Percentiles rank a stretch among this genome's conserved stretches.
These are phyloP conservation scores for Drosophila bocqueti DNA, from an alignment of 1,140 invertebrate genomes.

Conservation along the genomic window DNA sequence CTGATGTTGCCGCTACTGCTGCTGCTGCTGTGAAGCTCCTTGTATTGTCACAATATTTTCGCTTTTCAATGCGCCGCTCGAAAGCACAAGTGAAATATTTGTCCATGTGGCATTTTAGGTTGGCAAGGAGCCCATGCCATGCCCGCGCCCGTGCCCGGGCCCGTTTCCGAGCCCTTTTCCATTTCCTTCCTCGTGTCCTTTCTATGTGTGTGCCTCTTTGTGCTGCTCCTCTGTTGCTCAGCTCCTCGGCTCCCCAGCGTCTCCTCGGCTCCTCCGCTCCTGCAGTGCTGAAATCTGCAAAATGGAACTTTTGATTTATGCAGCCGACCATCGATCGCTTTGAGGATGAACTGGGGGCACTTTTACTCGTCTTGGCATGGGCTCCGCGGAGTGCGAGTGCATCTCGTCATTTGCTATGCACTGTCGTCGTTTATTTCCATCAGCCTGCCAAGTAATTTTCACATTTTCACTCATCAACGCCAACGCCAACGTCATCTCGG, in stretches of 20 bases:
- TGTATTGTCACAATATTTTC: constrained; percentile 83
- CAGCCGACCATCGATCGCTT: constrained; percentile 57
- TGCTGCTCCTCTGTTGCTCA: constrained; percentile 16
- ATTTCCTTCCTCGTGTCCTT: constrained; percentile 16
- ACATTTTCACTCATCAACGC: constrained; percentile 77
- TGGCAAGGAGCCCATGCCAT: constrained; percentile 47
- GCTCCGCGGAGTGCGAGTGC: constrained; percentile 16
- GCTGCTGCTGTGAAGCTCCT: constrained; percentile 39
- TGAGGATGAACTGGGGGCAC: constrained; percentile 21
- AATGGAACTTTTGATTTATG: constrained; percentile 79
- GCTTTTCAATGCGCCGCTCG: constrained; percentile 79
- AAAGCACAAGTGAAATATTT: constrained; percentile 82
- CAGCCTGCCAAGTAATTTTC: constrained; percentile 62
- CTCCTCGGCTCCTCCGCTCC: constrained; percentile 5
- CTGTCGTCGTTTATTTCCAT: constrained; percentile 59
- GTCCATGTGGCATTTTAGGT: constrained; percentile 76
- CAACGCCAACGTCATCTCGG: constrained; percentile 64
- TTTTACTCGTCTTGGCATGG: neutral
- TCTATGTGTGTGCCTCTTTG: constrained; percentile 11
- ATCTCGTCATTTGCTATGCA: constrained; percentile 75
- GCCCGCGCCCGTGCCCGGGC: neutral
- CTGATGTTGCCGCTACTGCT: constrained; percentile 27
- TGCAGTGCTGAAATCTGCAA: constrained; percentile 57
- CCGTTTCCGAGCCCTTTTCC: constrained; percentile 12
- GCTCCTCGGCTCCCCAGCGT: constrained; percentile 3